phyloP scores from a whole-genome alignment of 2,888 invertebrate species.

The Cryptus viduatorius region DNA sequence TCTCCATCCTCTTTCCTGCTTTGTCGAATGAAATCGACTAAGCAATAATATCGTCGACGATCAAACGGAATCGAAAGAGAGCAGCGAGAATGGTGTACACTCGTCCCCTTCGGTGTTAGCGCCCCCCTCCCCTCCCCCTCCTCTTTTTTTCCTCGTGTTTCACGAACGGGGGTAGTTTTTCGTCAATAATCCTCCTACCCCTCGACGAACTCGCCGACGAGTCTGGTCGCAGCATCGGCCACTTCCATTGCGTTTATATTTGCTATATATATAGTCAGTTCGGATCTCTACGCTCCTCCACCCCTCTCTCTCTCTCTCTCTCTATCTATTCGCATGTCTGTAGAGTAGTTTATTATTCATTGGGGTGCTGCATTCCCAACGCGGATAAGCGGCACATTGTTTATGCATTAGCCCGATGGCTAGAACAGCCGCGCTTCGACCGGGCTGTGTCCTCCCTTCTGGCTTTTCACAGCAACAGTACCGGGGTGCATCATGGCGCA shows the following conservation, averaged over 20 bases:
- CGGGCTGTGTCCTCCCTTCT: slow-evolving; percentile 41
- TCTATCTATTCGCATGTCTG: slow-evolving; percentile 66
- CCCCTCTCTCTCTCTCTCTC: slow-evolving; percentile 7
- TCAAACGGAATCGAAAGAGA: slow-evolving; percentile 50
- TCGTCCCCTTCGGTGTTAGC: slow-evolving; percentile 47
- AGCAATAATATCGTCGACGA: slow-evolving; percentile 59
- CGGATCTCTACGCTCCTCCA: slow-evolving; percentile 32
- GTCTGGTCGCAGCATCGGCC: slow-evolving; percentile 44
- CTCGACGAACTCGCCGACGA: slow-evolving; percentile 46
- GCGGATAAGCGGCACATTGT: slow-evolving; percentile 82
- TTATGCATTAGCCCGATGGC: slow-evolving; percentile 80
- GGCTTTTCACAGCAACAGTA: slow-evolving; percentile 53
- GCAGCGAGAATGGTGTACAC: slow-evolving; percentile 37
- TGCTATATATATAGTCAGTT: slow-evolving; percentile 12
- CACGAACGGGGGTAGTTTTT: slow-evolving; percentile 42
- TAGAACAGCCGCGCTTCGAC: slow-evolving; percentile 63
- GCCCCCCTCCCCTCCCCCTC: slow-evolving; percentile 18
- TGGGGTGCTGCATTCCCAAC: slow-evolving; percentile 78
- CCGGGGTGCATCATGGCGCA: slow-evolving; percentile 7
- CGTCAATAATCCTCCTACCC: slow-evolving; percentile 65
- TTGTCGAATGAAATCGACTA: slow-evolving; percentile 15
- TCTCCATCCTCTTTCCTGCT: background rate
- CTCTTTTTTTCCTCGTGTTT: background rate
- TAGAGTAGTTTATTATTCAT: slow-evolving; percentile 80
- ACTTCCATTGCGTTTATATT: slow-evolving; percentile 42